Base-by-base conservation (phyloP, 2,797 vertebrate genomes). In the Taenioides sp. region DNA sequence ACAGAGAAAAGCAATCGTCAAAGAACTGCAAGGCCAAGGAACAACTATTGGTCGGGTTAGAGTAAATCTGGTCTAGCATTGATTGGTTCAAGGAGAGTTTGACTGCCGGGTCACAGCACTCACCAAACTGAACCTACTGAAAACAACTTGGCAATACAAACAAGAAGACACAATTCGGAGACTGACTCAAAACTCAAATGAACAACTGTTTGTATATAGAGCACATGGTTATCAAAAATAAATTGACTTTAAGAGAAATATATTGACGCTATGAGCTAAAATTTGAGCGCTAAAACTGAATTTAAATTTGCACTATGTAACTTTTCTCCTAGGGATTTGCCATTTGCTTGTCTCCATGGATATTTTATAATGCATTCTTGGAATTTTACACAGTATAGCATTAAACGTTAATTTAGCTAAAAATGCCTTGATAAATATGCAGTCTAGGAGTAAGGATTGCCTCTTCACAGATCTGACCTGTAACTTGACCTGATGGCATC, bases 1-100 rank as follows among this genome's bases (percentile, higher is more conserved):
- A n/a, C 25, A n/a, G 6, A 52, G 27, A n/a, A 52, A 66, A 52
- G 27, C 17, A 58, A 40, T 22, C 16, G 55, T 22, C 65, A 55
- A 65, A 60, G 1, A 59, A 73, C 22, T n/a, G 9, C 12, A 64
- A 3, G 47, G 12, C 20, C 1, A 47, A 49, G 63, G 12, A 52
- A 73, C 37, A 28, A 31, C 63, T 49, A 12, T 5, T 12, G 17
- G 9, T 66, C 14, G 4, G 47, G 49, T 66, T 28, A 31, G 18
- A 66, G 43, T 11, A 28, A 28, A 37, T 27, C 64, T 50, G 17
- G 40, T 65, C 20, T 4, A 34, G 62, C 27, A 74, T 43, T 70
- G 75, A 67, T 57, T 73, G 67, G 40, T 65, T 63, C 37, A 70
- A 66, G 18, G 54, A 66, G 27, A 61, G 59, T 22, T 65, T 69